Evolutionary conservation across 1,140 invertebrate genomes (phyloP).

Genomic region (Zaprionus gabonicus): DNA sequence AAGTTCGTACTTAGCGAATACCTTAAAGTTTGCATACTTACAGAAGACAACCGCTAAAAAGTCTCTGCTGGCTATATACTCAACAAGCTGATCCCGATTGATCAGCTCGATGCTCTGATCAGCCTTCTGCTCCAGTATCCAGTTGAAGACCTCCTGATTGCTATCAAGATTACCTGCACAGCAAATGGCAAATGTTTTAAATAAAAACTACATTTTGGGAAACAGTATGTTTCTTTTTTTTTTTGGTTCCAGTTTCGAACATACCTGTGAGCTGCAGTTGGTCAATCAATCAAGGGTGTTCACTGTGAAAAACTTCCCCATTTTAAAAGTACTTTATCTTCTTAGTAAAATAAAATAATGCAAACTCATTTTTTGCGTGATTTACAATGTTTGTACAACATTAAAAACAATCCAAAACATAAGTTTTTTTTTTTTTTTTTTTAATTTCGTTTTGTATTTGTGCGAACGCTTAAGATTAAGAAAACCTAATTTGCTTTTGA

Average conservation of each 20-base stretch:
- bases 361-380: slow-evolving; percentile 28
- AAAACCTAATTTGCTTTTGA: slow-evolving; percentile 57
- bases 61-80: slow-evolving; percentile 95
- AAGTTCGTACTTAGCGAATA: slow-evolving; percentile 48
- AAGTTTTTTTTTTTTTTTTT: slow-evolving; percentile 8
- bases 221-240: slow-evolving; percentile 1
- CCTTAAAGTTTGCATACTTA: slow-evolving; percentile 87
- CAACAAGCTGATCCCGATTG: slow-evolving; percentile 92
- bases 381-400: neutral
- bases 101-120: slow-evolving; percentile 97
- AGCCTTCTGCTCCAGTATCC: slow-evolving; percentile 96
- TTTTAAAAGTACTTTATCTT: neutral
- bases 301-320: slow-evolving; percentile 2
- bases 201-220: slow-evolving; percentile 3
- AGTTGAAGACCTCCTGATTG: slow-evolving; percentile 93
- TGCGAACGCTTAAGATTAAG: slow-evolving; percentile 46
- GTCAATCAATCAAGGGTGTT: slow-evolving; percentile 72
- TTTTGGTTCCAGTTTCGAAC: slow-evolving; percentile 36
- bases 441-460: slow-evolving; percentile 40
- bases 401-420: slow-evolving; percentile 48
- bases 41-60: slow-evolving; percentile 97
- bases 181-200: slow-evolving; percentile 19
- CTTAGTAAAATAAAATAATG: slow-evolving; percentile 36
- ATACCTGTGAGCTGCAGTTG: slow-evolving; percentile 82
- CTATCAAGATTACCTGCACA: slow-evolving; percentile 92